Evolutionary conservation across 2,888 invertebrate species (phyloP).

Genomic region (Mythimna loreyi): DNA sequence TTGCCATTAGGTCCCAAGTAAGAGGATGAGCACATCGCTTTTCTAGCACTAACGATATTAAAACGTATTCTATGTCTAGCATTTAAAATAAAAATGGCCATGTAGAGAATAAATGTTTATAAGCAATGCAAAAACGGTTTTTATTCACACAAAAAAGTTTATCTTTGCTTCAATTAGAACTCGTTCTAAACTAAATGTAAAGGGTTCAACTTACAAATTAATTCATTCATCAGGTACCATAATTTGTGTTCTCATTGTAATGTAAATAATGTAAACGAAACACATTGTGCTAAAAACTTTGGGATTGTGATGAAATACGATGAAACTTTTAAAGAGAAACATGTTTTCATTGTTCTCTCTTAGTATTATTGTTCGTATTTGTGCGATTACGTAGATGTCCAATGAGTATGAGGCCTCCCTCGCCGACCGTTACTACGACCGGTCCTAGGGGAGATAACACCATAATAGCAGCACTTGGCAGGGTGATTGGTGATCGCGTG

Average conservation of each 20-base stretch:
- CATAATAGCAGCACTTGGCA: conserved; percentile 38
- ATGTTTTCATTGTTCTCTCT: conserved; percentile 43
- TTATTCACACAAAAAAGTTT: conserved; percentile 25
- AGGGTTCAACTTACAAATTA: conserved; percentile 42
- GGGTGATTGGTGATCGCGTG: conserved; percentile 33
- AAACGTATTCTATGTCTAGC: background rate
- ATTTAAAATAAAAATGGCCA: conserved; percentile 6
- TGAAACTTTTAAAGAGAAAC: conserved; percentile 38
- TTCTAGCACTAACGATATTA: conserved; percentile 20
- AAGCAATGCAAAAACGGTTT: background rate
- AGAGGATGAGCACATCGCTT: conserved; percentile 20
- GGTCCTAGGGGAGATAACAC: conserved; percentile 51
- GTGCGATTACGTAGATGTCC: conserved; percentile 12
- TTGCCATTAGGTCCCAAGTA: conserved; percentile 21
- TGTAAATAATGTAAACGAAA: conserved; percentile 51
- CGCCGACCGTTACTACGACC: conserved; percentile 38
- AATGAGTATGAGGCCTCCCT: conserved; percentile 13
- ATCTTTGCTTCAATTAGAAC: conserved; percentile 35
- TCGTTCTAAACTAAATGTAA: conserved; percentile 34
- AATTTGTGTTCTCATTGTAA: conserved; percentile 52
- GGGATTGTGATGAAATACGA: conserved; percentile 39
- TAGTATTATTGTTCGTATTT: conserved; percentile 20
- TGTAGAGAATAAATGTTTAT: background rate
- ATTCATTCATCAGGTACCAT: conserved; percentile 53
- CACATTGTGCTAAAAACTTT: conserved; percentile 44